Conservation (phyloP, 2,797 vertebrate genomes). For the Sphenopsis melanotis region DNA sequence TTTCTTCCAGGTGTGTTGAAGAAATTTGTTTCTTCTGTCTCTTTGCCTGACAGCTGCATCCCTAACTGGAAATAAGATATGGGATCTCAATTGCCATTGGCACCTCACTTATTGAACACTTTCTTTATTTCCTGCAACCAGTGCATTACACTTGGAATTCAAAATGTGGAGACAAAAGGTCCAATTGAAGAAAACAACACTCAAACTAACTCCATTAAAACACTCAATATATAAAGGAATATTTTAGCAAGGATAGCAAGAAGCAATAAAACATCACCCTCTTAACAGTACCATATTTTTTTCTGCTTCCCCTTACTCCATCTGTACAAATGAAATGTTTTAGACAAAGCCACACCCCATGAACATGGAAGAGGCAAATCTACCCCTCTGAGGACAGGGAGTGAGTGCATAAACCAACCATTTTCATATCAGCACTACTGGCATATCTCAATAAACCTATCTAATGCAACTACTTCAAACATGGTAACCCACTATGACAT, state of each 20-base stretch:
- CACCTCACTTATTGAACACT: background rate
- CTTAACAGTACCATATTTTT: background rate
- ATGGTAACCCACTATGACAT: background rate
- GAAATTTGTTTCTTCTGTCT: background rate
- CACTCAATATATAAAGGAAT: background rate
- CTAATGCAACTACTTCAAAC: background rate
- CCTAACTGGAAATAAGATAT: background rate
- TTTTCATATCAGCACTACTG: background rate
- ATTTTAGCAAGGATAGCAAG: background rate
- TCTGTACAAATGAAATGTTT: background rate
- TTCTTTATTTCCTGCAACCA: background rate
- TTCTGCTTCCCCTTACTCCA: background rate
- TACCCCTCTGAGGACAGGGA: background rate
- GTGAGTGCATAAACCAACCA: background rate
- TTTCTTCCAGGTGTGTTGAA: background rate
- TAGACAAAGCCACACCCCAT: background rate
- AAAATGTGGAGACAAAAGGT: background rate
- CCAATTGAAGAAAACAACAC: background rate
- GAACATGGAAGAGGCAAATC: background rate
- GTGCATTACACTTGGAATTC: background rate
- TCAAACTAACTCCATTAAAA: background rate
- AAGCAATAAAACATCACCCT: background rate
- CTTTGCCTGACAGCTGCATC: background rate
- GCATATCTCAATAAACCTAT: background rate
- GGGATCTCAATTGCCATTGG: background rate